Percentiles rank a stretch among this genome's conserved stretches.
These are phyloP conservation scores for Pseudocheirus occidentalis DNA, from an alignment of 2,797 vertebrate genomes.

Conservation along the genomic window DNA sequence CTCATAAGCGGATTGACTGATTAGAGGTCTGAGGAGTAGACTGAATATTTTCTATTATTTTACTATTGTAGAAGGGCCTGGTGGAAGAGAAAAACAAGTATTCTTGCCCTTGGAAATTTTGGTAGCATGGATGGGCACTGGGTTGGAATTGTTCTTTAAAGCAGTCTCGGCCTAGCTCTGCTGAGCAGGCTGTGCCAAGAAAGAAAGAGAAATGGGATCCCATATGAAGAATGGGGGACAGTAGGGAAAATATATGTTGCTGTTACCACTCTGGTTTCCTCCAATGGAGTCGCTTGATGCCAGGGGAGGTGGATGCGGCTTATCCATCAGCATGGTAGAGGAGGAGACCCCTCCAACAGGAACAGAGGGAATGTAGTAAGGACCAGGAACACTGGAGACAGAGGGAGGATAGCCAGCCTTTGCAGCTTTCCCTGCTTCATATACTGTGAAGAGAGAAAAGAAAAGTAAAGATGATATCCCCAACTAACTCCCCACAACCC, in stretches of 20 bases:
- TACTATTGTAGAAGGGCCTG: background rate
- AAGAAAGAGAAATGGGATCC: background rate
- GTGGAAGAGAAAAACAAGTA: background rate
- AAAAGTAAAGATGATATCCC: slow-evolving; percentile 68
- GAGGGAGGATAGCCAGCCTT: slow-evolving; percentile 89
- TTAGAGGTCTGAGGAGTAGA: background rate
- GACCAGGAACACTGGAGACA: slow-evolving; percentile 90
- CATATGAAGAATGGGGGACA: background rate
- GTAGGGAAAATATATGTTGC: slow-evolving; percentile 46
- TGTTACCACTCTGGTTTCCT: slow-evolving; percentile 88
- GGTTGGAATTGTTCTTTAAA: background rate
- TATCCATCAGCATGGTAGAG: slow-evolving; percentile 90
- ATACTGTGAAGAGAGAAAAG: slow-evolving; percentile 88
- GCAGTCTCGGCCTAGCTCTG: background rate
- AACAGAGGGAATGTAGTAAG: slow-evolving; percentile 93
- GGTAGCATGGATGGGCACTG: background rate
- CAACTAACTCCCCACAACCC: slow-evolving; percentile 66
- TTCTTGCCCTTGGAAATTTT: background rate
- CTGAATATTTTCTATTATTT: background rate
- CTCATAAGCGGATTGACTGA: background rate
- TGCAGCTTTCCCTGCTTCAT: slow-evolving; percentile 95
- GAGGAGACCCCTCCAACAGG: slow-evolving; percentile 89
- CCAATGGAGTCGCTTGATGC: slow-evolving; percentile 83
- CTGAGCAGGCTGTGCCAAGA: background rate
- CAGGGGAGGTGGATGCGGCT: slow-evolving; percentile 88